Base-by-base conservation (phyloP, 2,797 vertebrate species). In the Spinibarbus caldwelli region DNA sequence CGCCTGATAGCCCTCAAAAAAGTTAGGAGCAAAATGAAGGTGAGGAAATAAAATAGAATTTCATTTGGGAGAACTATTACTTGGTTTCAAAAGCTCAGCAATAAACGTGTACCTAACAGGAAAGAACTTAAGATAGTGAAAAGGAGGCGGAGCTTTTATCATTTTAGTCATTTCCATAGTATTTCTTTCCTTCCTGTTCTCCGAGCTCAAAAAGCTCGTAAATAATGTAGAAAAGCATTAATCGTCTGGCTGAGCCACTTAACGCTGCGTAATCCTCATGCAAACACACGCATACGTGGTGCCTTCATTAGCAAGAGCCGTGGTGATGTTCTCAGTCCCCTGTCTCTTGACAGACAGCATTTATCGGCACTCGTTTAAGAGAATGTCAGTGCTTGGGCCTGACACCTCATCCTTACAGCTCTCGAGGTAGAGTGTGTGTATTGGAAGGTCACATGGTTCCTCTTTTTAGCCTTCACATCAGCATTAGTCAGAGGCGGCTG, bases 191-290 rank as follows among this genome's bases (percentile, higher is more conserved):
- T 43, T 67, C 54, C 77, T 47, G 26, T 86, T 29, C 29, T 78
- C 66, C 19, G 43, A 80, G 62, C 82, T 49, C 85, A 45, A 81
- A 81, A 34, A 26, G 34, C 75, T 86, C 85, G 47, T 90, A 86
- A 92, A 90, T 92, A 91, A 90, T 90, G 86, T 89, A 91, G 91
- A 84, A 90, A 90, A 88, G 80, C 90, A 89, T 89, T 90, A 91
- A 92, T 91, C 83, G 76, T 77, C 41, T 89, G n/a, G 34, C 82
- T 78, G 82, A 89, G 90, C 77, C 88, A 90, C 88, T 91, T 89
- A 88, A 86, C 86, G 80, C 78, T 45, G 43, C 49, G 57, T 88
- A 85, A 86, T 83, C 82, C 72, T 49, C 82, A 57, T 73, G 49
- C 70, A n/a, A n/a, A n/a, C n/a, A 29, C 77, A 17, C 83, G 80